These are phyloP conservation scores for Leuciscus waleckii DNA, from an alignment of 2,797 vertebrate genomes.

Conservation along the genomic window DNA sequence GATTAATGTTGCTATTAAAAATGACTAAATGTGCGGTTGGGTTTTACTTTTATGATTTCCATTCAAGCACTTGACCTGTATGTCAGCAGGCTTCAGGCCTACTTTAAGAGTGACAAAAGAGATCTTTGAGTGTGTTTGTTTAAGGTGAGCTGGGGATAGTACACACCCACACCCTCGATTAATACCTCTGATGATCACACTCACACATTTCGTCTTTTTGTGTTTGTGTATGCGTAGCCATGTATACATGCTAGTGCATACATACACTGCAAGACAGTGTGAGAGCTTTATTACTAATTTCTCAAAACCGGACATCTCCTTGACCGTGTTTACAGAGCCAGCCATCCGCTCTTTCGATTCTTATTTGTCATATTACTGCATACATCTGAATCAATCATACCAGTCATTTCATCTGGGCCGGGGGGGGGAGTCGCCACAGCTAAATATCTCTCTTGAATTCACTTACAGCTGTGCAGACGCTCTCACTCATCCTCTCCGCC, in stretches of 20 bases:
- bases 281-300: conserved; percentile 76
- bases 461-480: not conserved
- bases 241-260: conserved; percentile 65
- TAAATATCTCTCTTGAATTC: not conserved
- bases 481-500: conserved; percentile 29
- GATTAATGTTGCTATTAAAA: not conserved
- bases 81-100: conserved; percentile 38
- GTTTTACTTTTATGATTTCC: conserved; percentile 6
- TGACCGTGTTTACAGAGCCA: conserved; percentile 78
- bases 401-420: conserved; percentile 76
- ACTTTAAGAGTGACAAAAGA: conserved; percentile 38
- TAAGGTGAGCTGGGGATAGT: conserved; percentile 36
- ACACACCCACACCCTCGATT: conserved; percentile 26
- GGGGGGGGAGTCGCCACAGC: not conserved
- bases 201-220: not conserved
- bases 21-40: conserved; percentile 19
- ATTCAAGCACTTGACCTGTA: conserved; percentile 38
- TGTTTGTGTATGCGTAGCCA: conserved; percentile 31
- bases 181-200: conserved; percentile 18
- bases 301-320: conserved; percentile 75
- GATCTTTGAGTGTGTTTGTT: conserved; percentile 44
- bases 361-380: conserved; percentile 76
- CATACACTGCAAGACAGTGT: conserved; percentile 74
- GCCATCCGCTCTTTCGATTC: conserved; percentile 70
- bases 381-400: conserved; percentile 77